Conservation (phyloP, 2,113 vertebrate genomes). For the Rafetus swinhoei region DNA sequence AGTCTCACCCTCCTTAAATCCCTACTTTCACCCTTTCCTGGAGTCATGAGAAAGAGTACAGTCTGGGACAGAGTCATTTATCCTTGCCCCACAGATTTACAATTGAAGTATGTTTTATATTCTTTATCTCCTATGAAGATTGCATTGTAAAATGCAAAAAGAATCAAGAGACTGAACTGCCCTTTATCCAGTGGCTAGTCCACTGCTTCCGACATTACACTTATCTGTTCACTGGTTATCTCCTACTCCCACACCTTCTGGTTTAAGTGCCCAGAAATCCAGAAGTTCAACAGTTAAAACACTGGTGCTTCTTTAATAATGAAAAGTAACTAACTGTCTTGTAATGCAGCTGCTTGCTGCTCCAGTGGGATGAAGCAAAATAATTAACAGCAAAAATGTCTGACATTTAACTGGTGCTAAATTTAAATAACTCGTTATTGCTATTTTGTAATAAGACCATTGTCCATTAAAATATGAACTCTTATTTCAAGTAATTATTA, state of each 20-base stretch:
- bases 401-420: conserved; percentile 6
- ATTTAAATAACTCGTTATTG: conserved; percentile 21
- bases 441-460: not conserved
- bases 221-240: not conserved
- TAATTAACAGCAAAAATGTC: conserved; percentile 26
- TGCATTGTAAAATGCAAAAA: not conserved
- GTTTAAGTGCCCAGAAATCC: not conserved
- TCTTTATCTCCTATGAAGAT: not conserved
- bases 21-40: not conserved
- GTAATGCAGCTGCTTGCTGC: not conserved
- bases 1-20: not conserved
- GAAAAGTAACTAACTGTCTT: not conserved
- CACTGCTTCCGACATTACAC: not conserved
- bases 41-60: not conserved
- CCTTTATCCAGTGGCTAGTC: not conserved
- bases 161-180: not conserved
- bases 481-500: conserved; percentile 31
- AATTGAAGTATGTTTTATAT: not conserved
- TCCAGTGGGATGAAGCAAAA: conserved; percentile 35
- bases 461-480: conserved; percentile 12
- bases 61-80: not conserved
- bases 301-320: not conserved
- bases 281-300: conserved; percentile 14
- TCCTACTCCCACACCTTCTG: not conserved
- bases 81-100: not conserved